These are phyloP conservation scores for Neolamprologus kungweensis DNA, from an alignment of 2,113 vertebrate species.

Conservation along the genomic window DNA sequence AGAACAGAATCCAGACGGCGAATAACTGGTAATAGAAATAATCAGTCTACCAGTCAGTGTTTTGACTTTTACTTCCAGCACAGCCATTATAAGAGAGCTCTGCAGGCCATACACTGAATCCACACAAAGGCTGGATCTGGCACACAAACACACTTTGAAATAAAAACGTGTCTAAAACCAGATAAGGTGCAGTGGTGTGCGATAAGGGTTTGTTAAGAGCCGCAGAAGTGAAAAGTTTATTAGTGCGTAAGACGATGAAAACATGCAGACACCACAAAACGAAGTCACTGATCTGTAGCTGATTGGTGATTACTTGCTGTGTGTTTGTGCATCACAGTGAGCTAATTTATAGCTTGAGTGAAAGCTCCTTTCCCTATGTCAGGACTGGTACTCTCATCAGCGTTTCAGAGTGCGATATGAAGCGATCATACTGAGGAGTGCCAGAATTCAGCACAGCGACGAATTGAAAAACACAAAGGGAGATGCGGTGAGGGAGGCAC, in stretches of 20 bases:
- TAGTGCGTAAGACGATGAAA: not conserved
- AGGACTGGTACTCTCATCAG: constrained; percentile 5
- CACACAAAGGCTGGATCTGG: not conserved
- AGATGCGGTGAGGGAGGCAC: not conserved
- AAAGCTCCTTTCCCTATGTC: not conserved
- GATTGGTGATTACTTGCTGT: not conserved
- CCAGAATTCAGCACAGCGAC: not conserved
- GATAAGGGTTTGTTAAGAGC: not conserved
- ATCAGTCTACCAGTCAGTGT: not conserved
- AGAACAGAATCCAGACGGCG: not conserved
- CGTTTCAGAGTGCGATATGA: not conserved
- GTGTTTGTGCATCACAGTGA: not conserved
- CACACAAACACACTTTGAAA: not conserved
- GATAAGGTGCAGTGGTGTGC: not conserved
- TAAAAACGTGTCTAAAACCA: not conserved
- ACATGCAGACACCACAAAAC: not conserved
- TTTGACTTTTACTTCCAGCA: not conserved
- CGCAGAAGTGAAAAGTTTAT: not conserved
- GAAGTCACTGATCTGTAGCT: not conserved
- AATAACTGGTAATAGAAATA: not conserved
- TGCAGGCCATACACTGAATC: not conserved
- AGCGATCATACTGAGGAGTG: not conserved
- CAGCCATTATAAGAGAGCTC: not conserved
- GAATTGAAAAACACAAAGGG: not conserved
- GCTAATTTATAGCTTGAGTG: not conserved